Conservation (phyloP, 2,113 vertebrate genomes). For the Okapia johnstoni region DNA sequence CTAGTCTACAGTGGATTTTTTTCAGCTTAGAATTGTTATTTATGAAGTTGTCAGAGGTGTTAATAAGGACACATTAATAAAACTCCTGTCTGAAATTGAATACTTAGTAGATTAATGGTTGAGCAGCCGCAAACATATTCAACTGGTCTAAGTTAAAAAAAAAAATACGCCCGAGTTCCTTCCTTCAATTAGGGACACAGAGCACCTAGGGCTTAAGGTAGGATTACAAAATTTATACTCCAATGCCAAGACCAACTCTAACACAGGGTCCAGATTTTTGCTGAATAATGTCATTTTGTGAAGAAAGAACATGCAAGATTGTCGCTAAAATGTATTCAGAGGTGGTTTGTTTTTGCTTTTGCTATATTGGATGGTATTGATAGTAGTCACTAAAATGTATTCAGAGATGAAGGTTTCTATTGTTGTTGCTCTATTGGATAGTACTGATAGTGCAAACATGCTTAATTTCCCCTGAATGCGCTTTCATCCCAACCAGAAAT, state of each 20-base stretch:
- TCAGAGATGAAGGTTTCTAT: not conserved
- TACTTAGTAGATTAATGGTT: slow-evolving; percentile 18
- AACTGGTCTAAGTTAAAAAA: not conserved
- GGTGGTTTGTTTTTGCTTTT: not conserved
- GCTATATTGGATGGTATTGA: not conserved
- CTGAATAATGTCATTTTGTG: not conserved
- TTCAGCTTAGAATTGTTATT: slow-evolving; percentile 61
- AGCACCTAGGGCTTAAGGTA: slow-evolving; percentile 24
- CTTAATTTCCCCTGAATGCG: not conserved
- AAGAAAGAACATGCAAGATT: not conserved
- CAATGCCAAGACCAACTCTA: slow-evolving; percentile 35
- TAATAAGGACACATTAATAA: slow-evolving; percentile 65
- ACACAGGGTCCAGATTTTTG: not conserved
- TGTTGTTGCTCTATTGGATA: not conserved
- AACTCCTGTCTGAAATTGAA: slow-evolving; percentile 48
- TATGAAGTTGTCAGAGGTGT: slow-evolving; percentile 67
- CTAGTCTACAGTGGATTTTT: not conserved
- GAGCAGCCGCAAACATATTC: slow-evolving; percentile 1
- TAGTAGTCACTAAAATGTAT: not conserved
- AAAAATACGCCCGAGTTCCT: not conserved
- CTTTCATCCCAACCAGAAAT: not conserved
- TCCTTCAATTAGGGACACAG: slow-evolving; percentile 21
- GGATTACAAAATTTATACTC: slow-evolving; percentile 30
- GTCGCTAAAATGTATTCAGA: not conserved
- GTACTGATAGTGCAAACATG: no score